Evolutionary conservation across 2,888 invertebrate genomes (phyloP), one percentile per base, ranked within the genome.

Genomic region (Habrosyne pyritoides): DNA sequence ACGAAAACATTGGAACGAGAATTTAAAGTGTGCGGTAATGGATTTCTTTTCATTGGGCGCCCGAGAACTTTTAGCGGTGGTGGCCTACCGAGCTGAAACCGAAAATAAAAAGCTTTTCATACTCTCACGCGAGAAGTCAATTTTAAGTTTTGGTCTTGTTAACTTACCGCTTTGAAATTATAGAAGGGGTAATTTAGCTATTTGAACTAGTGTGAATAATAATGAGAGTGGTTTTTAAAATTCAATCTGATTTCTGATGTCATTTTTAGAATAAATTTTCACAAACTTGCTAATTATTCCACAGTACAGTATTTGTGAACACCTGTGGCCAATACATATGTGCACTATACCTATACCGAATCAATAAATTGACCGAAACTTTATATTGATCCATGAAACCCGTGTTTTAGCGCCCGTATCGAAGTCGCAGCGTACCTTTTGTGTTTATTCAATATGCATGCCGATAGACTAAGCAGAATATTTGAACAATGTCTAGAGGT

Each of bases 21-120:
- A 68, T 77, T 76, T 74, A 75, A 81, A 81, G 66, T 68, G 63
- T 56, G 60, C 65, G 61, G 57, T 71, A 75, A 78, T 75, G 71
- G 71, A 66, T 75, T 79, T 77, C 71, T 73, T 73, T 79, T 74
- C 71, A 74, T 69, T 67, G 66, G 52, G 52, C 53, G 47, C 46
- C 49, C 22, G 36, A 53, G 53, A 58, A 63, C 48, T 61, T 57
- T 52, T 28, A 51, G 28, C 28, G 26, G 54, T n/a, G 18, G 47
- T 24, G 10, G 10, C 54, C 49, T 53, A 36, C 30, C 21, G 57
- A 56, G 54, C 61, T 53, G 53, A 60, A 60, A 61, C 59, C 55
- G 57, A 60, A 60, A 66, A 61, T 26, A 33, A 33, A 36, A 36
- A 36, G 30, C 3, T 12, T 30, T 30, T 12, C 0, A 12, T 30